Evolutionary conservation across 2,113 vertebrate genomes (phyloP).

Genomic region (Pandion haliaetus): DNA sequence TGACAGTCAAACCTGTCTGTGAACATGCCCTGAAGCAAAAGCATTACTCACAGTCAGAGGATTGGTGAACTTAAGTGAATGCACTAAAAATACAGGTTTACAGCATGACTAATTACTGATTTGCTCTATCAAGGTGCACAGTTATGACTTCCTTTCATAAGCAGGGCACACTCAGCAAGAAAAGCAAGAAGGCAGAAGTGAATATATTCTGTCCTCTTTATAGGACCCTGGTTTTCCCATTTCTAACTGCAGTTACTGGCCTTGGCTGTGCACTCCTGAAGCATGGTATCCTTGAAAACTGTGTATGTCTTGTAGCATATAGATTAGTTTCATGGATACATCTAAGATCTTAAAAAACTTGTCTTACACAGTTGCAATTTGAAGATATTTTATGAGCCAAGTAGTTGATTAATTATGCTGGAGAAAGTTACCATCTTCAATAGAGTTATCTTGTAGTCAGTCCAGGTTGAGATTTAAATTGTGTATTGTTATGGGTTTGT

Average conservation of each 20-base stretch:
- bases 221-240: background rate
- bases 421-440: background rate
- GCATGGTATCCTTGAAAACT: background rate
- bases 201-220: background rate
- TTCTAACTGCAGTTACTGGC: background rate
- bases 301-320: background rate
- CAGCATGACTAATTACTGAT: background rate
- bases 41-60: background rate
- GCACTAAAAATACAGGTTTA: background rate
- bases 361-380: background rate
- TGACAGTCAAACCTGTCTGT: background rate
- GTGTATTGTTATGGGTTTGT: too few relatives aligned
- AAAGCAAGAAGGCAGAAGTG: background rate
- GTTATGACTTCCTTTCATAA: too few relatives aligned
- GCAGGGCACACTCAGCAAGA: too few relatives aligned
- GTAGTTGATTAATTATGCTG: background rate
- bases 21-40: background rate
- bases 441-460: background rate
- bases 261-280: background rate
- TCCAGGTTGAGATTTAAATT: background rate
- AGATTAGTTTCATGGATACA: background rate
- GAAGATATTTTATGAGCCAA: background rate
- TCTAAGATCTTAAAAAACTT: background rate
- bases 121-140: background rate
- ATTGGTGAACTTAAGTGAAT: background rate